Conservation (phyloP, 2,888 invertebrate genomes). For the Microctonus hyperodae region DNA sequence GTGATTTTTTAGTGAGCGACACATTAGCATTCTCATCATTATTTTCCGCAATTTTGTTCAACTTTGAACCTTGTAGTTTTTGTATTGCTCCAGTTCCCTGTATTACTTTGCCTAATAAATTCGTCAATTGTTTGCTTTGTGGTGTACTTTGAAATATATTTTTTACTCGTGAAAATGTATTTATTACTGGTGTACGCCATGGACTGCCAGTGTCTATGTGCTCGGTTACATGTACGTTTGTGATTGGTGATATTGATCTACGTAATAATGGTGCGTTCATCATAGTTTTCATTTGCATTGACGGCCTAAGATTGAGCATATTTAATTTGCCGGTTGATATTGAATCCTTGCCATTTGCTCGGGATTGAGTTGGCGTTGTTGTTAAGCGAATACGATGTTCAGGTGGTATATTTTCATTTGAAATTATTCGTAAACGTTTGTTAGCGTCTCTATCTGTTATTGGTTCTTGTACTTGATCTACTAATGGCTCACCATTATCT, state of each 20-base stretch:
- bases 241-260: conserved; percentile 51
- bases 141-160: conserved; percentile 53
- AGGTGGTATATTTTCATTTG: conserved; percentile 22
- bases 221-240: conserved; percentile 26
- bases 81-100: neutral
- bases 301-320: conserved; percentile 29
- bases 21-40: conserved; percentile 15
- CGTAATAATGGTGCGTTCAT: conserved; percentile 42
- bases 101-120: neutral
- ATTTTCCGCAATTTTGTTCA: conserved; percentile 13
- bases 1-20: neutral
- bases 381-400: conserved; percentile 26
- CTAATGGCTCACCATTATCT: too few relatives aligned
- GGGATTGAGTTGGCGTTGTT: conserved; percentile 27
- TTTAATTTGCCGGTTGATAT: conserved; percentile 33
- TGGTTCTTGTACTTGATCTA: too few relatives aligned
- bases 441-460: too few relatives aligned
- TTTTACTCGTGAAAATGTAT: conserved; percentile 46
- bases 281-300: conserved; percentile 33
- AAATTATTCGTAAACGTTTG: neutral
- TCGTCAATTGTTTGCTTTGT: conserved; percentile 34
- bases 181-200: conserved; percentile 44
- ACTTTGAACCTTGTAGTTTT: neutral
- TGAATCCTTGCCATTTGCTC: conserved; percentile 15
- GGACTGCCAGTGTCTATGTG: conserved; percentile 47